Evolutionary conservation across 2,113 vertebrate species (phyloP), one percentile per base, ranked within the genome.

Genomic region (Lophochroa leadbeateri): DNA sequence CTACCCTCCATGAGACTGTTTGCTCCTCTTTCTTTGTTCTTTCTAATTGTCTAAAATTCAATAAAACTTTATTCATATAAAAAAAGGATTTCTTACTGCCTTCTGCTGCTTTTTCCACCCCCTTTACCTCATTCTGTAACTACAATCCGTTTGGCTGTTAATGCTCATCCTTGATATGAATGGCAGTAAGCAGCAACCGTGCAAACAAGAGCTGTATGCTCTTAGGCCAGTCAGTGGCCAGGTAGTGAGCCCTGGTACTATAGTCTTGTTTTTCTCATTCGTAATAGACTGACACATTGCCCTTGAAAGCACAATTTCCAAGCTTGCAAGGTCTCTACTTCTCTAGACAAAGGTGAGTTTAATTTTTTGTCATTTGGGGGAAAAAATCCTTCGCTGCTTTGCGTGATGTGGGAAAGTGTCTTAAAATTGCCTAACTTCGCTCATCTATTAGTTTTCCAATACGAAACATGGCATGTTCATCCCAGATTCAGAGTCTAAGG

Each of bases 61-160:
- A 98, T 98, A 98, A 98, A 98, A 97, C 44, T 98, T 98, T 98
- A 98, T 98, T 98, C 98, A 96, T 98, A 97, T 97, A 98, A 98
- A 96, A 97, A 86, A 93, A 86, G 37, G 28, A 87, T 17, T 87
- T 82, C 63, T 87, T 49, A 29, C 77, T 92, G 49, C 72, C 68
- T 93, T 60, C 80, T 92, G 49, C 92, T 94, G 70, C 69, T 67
- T 80, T 82, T 49, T 53, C n/a, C 24, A 17, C 33, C 28, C 13
- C 24, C 23, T 28, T 39, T 35, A 13, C 55, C 46, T 35, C 49
- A n/a, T 76, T 90, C 84, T 76, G 65, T 68, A 74, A 35, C 35
- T 63, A 35, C 33, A 68, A 31, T 44, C 72, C 86, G 72, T 94
- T 75, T 84, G 83, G 24, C 35, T 82, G 35, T 74, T 88, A 53